A percentile compares a stretch with the other conserved stretches of the same genome.
Conservation (phyloP, 2,888 invertebrate species). For the Apotomis turbidana region DNA sequence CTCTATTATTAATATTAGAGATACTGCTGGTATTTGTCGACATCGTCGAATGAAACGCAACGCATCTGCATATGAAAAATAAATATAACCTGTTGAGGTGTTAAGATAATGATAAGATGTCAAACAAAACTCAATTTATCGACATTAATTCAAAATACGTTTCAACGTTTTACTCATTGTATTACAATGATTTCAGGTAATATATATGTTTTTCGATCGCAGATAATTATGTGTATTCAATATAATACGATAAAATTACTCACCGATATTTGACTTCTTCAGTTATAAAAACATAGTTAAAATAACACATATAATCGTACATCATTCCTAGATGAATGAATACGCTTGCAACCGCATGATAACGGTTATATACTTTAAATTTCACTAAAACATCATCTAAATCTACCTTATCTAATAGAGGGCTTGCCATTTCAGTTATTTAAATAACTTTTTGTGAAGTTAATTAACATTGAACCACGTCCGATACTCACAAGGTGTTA, state of each 20-base stretch:
- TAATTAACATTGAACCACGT: background rate
- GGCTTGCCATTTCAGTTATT: constrained; percentile 1
- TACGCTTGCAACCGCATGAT: background rate
- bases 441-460: background rate
- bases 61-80: too few relatives aligned
- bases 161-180: too few relatives aligned
- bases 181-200: too few relatives aligned
- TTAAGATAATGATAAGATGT: background rate
- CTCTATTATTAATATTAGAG: too few relatives aligned
- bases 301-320: constrained; percentile 8
- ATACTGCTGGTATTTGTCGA: background rate
- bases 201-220: too few relatives aligned
- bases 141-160: too few relatives aligned
- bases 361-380: constrained; percentile 14
- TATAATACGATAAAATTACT: background rate
- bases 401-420: constrained; percentile 1
- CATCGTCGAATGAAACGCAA: too few relatives aligned
- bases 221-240: too few relatives aligned
- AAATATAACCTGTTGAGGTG: background rate
- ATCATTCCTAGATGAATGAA: background rate
- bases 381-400: constrained; percentile 17
- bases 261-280: constrained; percentile 23
- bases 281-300: constrained; percentile 2
- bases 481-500: background rate
- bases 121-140: too few relatives aligned